Evolutionary conservation across 2,888 invertebrate genomes (phyloP).

Genomic region (Acanthacorydalis orientalis): DNA sequence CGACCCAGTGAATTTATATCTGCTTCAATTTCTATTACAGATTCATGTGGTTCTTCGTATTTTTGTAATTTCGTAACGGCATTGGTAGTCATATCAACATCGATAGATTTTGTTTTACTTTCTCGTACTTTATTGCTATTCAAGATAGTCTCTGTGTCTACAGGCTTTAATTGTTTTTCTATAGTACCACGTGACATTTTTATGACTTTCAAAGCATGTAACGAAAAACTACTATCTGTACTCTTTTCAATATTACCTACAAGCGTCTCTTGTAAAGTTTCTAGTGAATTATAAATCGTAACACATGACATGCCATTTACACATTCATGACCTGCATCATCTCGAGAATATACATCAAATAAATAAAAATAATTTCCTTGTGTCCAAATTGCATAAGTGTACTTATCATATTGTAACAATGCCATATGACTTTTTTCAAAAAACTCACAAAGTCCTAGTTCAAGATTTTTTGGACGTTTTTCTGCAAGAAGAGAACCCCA

Average conservation of each 20-base stretch:
- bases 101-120: not conserved
- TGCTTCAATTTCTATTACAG: conserved; percentile 19
- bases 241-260: conserved; percentile 16
- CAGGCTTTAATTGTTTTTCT: no score
- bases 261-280: conserved; percentile 20
- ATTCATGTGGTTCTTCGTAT: conserved; percentile 10
- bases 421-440: conserved; percentile 30
- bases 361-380: conserved; percentile 44
- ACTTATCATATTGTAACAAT: conserved; percentile 41
- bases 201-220: conserved; percentile 3
- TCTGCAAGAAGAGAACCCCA: conserved; percentile 32
- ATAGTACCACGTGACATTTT: not conserved
- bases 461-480: conserved; percentile 33
- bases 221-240: not conserved
- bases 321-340: conserved; percentile 29
- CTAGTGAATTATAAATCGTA: conserved; percentile 40
- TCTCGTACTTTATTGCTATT: not conserved
- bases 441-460: conserved; percentile 31
- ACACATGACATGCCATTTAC: conserved; percentile 38
- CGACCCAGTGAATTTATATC: conserved; percentile 19
- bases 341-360: conserved; percentile 48
- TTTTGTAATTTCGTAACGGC: not conserved
- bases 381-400: conserved; percentile 40
- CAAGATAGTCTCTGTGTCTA: no score
- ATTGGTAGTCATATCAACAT: not conserved